Evolutionary conservation across 2,888 invertebrate species (phyloP).

Genomic region (Gerris lacustris): DNA sequence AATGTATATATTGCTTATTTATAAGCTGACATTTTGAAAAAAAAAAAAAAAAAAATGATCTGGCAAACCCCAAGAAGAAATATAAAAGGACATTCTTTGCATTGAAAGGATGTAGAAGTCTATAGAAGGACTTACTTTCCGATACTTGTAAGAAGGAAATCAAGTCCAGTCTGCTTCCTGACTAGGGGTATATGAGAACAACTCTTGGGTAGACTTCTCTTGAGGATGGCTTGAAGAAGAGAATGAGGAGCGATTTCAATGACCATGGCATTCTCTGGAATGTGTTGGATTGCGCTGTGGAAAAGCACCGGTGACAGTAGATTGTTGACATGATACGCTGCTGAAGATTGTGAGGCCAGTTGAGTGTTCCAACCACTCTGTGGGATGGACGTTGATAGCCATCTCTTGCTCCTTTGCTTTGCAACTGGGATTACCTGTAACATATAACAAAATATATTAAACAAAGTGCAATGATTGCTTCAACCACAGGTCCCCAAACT

Average conservation of each 20-base stretch:
- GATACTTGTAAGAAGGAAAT: conserved; percentile 61
- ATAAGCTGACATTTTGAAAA: too few species aligned
- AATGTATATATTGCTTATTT: too few species aligned
- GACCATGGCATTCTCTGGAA: conserved; percentile 77
- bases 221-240: conserved; percentile 83
- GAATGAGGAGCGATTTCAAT: conserved; percentile 93
- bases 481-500: too few species aligned
- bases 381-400: conserved; percentile 91
- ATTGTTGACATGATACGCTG: conserved; percentile 93
- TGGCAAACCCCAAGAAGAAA: too few species aligned
- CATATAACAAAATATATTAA: too few species aligned
- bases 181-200: conserved; percentile 73
- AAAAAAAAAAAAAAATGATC: too few species aligned
- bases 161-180: conserved; percentile 65
- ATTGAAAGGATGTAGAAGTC: too few species aligned
- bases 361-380: conserved; percentile 67
- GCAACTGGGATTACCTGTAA: conserved; percentile 60
- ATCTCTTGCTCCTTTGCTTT: conserved; percentile 63
- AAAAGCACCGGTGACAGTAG: conserved; percentile 77
- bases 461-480: too few species aligned
- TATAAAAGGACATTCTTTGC: too few species aligned
- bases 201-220: conserved; percentile 57
- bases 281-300: conserved; percentile 45
- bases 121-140: conserved; percentile 52
- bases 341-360: conserved; percentile 68